Evolutionary conservation across 2,113 vertebrate genomes (phyloP), one percentile per base, ranked within the genome.

Genomic region (Oreochromis tanganicae): DNA sequence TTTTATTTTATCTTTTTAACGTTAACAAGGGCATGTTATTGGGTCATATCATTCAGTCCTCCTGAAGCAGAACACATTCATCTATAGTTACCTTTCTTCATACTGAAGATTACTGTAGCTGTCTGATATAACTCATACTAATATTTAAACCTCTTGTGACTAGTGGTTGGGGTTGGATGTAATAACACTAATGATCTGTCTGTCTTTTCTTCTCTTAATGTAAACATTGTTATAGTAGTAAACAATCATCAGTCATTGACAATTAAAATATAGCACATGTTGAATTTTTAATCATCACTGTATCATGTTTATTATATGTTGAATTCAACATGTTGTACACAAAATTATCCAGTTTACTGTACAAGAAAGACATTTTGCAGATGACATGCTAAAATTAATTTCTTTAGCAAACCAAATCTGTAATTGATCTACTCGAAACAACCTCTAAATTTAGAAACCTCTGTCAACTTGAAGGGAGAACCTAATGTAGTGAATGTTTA

Each of bases 81-180:
- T 83, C 10, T 55, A 57, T 81, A 43, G 57, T 91, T 87, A 71
- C 32, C 46, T 84, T 88, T 93, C 86, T 92, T 92, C 87, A 91
- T 85, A 89, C 88, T 92, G 87, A 88, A 88, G 85, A 90, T 88
- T 56, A 81, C 43, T 46, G 54, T 86, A 83, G 52, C 63, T 50
- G 14, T 80, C 59, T 81, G 61, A 86, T 84, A 78, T 86, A 75
- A 90, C 80, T 83, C 85, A 91, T 81, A 21, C 54, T 82, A 38
- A 82, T 85, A 83, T 88, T 78, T 80, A 43, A 29, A 61, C 27
- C 21, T 80, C 19, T 46, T 85, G 46, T 85, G 29, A 52, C 85
- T 56, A 79, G 13, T 81, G 14, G 7, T 50, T 57, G 32, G 52
- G 55, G 14, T 32, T 50, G 43, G 73, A 41, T 24, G n/a, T 81